Conservation (phyloP, 2,797 vertebrate genomes). For the Chaunax sp. region DNA sequence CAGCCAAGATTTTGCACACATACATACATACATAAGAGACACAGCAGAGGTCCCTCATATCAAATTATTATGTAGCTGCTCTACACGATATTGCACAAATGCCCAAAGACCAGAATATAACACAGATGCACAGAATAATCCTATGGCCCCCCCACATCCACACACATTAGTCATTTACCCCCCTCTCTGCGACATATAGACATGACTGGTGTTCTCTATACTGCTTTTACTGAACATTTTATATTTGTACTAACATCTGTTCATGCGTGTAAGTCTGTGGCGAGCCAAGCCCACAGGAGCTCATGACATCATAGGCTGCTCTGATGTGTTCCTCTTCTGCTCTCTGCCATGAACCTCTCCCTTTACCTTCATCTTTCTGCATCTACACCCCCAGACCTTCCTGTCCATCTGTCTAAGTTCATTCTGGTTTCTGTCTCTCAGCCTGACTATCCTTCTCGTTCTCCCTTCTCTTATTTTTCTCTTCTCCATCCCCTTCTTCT, state of each 20-base stretch:
- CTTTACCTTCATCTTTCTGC: conserved; percentile 23
- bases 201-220: background rate
- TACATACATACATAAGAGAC: too few relatives aligned
- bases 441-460: background rate
- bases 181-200: conserved; percentile 7
- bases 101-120: too few relatives aligned
- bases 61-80: too few relatives aligned
- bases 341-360: background rate
- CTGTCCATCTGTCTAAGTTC: background rate
- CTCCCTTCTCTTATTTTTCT: conserved; percentile 1
- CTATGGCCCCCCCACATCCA: too few relatives aligned
- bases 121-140: too few relatives aligned
- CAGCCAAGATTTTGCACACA: too few relatives aligned
- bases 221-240: background rate
- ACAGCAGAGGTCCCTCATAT: too few relatives aligned
- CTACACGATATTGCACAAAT: too few relatives aligned
- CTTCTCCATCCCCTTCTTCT: background rate
- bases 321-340: conserved; percentile 39
- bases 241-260: conserved; percentile 32
- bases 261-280: conserved; percentile 35
- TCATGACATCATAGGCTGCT: conserved; percentile 42
- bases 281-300: conserved; percentile 38
- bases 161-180: background rate
- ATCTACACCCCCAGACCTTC: background rate
- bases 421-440: background rate